Base-by-base conservation (phyloP, 1,140 invertebrate species). In the Cheumatopsyche charites region DNA sequence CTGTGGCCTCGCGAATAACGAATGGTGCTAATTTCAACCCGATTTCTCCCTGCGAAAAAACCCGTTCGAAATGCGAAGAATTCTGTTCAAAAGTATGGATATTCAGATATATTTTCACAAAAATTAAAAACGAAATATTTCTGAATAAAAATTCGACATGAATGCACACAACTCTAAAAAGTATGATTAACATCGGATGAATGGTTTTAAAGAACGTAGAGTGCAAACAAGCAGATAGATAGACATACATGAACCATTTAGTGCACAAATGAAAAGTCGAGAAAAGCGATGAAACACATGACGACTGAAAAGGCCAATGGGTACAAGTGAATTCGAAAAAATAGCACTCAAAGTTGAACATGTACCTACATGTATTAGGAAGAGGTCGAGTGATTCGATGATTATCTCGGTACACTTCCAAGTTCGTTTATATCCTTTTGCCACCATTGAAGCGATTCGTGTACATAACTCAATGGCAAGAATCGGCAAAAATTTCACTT, bases 11-110 rank as follows among this genome's bases (percentile, higher is more conserved):
- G 29, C 49, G 47, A 25, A 55, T 68, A 68, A 68, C 49, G 66
- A 68, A 68, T 68, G 66, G 29, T 47, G 41, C 49, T 68, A 68
- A 68, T 68, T 68, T 68, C 55, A 25, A 15, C 15, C 43, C 49
- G 49, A 52, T 68, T 68, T 55, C 23, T 47, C n/a, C 23, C 25
- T 1, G 12, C 15, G 11, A 4, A 11, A 21, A 21, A 23, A 21
- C 15, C 4, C 4, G 15, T n/a, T n/a, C 15, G 43, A 47, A 47
- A 47, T n/a, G 2, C 21, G 52, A 58, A 58, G 21, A 26, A 17
- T 58, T 47, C 13, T 3, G 15, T 13, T 4, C 2, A 47, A n/a
- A 15, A 47, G 11, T 42, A 42, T 6, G 41, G 5, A 42, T 42
- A 6, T 42, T 42, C 12, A 42, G 41, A 42, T 42, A 42, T 5